Evolutionary conservation across 2,797 vertebrate genomes (phyloP).

Genomic region (Syngnathus rostellatus): DNA sequence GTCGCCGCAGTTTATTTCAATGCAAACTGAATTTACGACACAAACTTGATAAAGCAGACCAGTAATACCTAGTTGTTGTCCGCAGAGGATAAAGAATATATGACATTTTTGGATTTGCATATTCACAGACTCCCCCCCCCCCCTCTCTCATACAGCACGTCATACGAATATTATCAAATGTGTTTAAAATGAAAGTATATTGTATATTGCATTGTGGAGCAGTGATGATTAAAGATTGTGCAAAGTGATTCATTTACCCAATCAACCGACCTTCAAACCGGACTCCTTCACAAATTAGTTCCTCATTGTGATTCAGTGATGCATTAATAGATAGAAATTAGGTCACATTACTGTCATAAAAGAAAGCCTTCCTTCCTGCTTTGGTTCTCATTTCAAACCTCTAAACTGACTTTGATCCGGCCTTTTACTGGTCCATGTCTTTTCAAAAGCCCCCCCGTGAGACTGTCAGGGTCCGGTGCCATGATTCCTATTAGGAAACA

Average conservation of each 20-base stretch:
- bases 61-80: neutral
- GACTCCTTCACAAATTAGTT: neutral
- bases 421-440: slow-evolving; percentile 12
- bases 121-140: no score
- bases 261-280: neutral
- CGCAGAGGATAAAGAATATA: neutral
- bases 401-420: neutral
- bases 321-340: slow-evolving; percentile 4
- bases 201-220: no score
- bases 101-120: no score
- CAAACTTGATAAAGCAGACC: no score
- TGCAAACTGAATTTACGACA: neutral
- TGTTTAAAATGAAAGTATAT: no score
- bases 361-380: neutral
- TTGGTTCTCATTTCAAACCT: slow-evolving; percentile 1
- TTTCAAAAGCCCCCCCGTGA: slow-evolving; percentile 8
- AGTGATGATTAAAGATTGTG: neutral
- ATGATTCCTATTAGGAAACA: slow-evolving; percentile 55
- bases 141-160: no score
- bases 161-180: no score
- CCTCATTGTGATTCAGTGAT: neutral
- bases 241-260: neutral
- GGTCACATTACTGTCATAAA: slow-evolving; percentile 1
- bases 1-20: neutral
- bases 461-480: slow-evolving; percentile 14